A percentile compares a stretch with the other conserved stretches of the same genome.
phyloP scores from a whole-genome alignment of 2,888 invertebrate genomes.

The Caprella mutica region DNA sequence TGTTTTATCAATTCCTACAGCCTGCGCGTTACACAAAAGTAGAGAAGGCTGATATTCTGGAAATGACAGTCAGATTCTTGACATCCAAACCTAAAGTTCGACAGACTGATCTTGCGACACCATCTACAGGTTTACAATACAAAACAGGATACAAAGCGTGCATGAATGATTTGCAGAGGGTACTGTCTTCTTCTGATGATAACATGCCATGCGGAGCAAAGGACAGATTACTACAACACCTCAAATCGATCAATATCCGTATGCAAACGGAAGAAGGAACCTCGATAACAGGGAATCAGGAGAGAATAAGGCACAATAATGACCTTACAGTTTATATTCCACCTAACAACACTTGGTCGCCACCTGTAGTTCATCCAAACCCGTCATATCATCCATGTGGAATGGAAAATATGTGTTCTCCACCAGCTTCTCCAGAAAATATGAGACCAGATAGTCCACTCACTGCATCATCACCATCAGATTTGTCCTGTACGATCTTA shows the following conservation, averaged over 20 bases:
- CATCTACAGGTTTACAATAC: neutral
- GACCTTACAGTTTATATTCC: conserved; percentile 4
- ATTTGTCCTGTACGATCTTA: neutral
- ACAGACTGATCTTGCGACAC: neutral
- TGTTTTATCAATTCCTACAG: no score
- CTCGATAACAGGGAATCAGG: no score
- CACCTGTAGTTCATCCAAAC: neutral
- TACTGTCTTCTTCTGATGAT: neutral
- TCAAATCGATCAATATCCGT: no score
- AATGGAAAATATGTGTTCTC: conserved; percentile 1
- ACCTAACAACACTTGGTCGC: conserved; percentile 7
- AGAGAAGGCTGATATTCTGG: conserved; percentile 13
- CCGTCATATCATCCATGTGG: no score
- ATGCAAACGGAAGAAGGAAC: no score
- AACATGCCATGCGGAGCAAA: neutral
- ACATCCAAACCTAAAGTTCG: neutral
- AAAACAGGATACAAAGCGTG: conserved; percentile 5
- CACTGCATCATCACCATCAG: neutral
- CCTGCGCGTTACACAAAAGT: conserved; percentile 4
- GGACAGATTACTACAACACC: neutral
- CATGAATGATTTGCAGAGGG: neutral
- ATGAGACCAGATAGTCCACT: neutral
- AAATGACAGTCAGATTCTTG: conserved; percentile 10
- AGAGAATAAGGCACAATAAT: no score
- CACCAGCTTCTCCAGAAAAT: neutral